Evolutionary conservation across 2,797 vertebrate species (phyloP), one percentile per base, ranked within the genome.

Genomic region (Argyrosomus regius): DNA sequence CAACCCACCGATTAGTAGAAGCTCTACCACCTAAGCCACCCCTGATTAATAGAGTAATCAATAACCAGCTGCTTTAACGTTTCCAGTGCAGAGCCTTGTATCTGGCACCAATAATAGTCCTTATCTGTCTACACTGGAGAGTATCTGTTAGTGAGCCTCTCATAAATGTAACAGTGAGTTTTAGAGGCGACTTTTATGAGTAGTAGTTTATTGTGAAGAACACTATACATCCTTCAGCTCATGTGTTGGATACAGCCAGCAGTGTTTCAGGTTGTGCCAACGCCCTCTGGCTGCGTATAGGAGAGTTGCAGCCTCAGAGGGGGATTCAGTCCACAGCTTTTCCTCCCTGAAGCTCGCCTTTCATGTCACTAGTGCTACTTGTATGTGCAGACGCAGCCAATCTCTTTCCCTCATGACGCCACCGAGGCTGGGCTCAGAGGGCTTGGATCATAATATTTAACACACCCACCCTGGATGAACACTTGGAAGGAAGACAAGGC

Each of bases 361-460:
- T 95, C 93, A 94, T 90, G 95, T 94, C 96, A 93, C 95, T 93
- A 88, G 95, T 93, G 92, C 93, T 93, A 91, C 94, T 87, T 81
- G 90, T 57, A 57, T 87, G 89, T 86, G 87, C 84, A 90, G 92
- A 94, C 95, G 92, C 96, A 97, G 96, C 97, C 97, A 97, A 97
- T 97, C 97, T 97, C 95, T 91, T 93, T 45, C 70, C 88, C 86
- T 95, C 93, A 88, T 98, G 98, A 99, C 98, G 98, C 94, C 93
- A 93, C 92, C 82, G 93, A 97, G 96, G 97, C 96, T 94, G 96
- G 96, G 94, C 96, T 96, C 95, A 86, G 81, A 88, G 86, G 92
- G 84, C 95, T 95, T 85, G 89, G 91, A 95, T 95, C 95, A 88
- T 92, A 95, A 96, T 97, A 97, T 97, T 96, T 97, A 97, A 96